Evolutionary conservation across 2,113 vertebrate species (phyloP).

Genomic region (Nyctereutes procyonoides): DNA sequence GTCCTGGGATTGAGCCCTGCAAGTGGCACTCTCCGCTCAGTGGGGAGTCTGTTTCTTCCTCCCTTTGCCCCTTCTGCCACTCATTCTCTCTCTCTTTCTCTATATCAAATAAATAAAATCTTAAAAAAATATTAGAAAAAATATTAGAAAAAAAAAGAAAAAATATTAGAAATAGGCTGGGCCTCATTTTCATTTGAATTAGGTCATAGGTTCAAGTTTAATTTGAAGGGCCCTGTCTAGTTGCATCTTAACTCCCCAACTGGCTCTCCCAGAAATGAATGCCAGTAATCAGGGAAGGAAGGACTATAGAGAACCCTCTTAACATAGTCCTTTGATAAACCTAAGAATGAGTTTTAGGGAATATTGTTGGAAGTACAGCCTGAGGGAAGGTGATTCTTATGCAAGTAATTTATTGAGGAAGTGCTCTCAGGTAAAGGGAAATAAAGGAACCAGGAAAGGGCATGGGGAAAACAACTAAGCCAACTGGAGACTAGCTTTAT

Average conservation of each 20-base stretch:
- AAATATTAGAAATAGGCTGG: not conserved
- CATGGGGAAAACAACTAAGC: not conserved
- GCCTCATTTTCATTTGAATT: constrained; percentile 1
- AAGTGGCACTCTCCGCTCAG: too few species aligned
- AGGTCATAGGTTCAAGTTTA: not conserved
- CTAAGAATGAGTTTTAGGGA: not conserved
- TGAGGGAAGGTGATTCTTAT: not conserved
- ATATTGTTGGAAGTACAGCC: not conserved
- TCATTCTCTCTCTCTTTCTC: too few species aligned
- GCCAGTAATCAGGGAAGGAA: not conserved
- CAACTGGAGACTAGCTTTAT: not conserved
- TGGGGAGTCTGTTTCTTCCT: too few species aligned
- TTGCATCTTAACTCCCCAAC: not conserved
- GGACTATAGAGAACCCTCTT: not conserved
- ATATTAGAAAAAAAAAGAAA: not conserved
- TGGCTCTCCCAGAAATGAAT: not conserved
- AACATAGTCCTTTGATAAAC: not conserved
- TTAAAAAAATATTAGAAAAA: not conserved
- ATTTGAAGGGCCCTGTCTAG: not conserved
- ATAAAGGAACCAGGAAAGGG: not conserved
- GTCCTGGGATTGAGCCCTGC: too few species aligned
- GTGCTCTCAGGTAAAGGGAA: not conserved
- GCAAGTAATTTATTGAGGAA: not conserved
- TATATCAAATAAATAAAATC: not conserved
- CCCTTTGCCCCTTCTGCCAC: too few species aligned